These are phyloP conservation scores for Ceyx margarethae DNA, from an alignment of 2,113 vertebrate genomes.

Conservation along the genomic window DNA sequence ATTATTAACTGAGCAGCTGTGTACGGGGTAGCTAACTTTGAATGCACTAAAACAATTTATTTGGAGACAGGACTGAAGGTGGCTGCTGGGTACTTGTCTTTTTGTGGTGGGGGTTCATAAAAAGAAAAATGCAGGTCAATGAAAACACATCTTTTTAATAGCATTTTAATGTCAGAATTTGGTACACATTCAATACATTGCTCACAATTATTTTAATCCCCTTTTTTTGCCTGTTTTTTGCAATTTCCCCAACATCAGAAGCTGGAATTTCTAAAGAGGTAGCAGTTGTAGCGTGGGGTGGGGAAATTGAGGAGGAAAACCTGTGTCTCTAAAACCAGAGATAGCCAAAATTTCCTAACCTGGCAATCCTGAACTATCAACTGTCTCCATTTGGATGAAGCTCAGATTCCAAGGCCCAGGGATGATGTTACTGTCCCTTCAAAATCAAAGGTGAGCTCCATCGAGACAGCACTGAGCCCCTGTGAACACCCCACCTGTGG, in stretches of 20 bases:
- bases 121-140: not conserved
- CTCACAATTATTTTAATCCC: not conserved
- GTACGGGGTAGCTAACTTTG: slow-evolving; percentile 78
- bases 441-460: not conserved
- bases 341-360: not conserved
- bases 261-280: not conserved
- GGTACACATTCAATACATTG: rapidly evolving
- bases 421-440: not conserved
- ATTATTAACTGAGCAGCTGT: slow-evolving; percentile 81
- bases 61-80: not conserved
- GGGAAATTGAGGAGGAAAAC: not conserved
- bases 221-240: not conserved
- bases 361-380: not conserved
- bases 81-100: not conserved
- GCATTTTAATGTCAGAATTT: not conserved
- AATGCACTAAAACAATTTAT: slow-evolving; percentile 57
- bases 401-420: rapidly evolving
- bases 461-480: not conserved
- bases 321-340: not conserved
- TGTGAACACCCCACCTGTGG: rapidly evolving
- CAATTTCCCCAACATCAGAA: not conserved
- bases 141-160: not conserved
- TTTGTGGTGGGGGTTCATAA: not conserved
- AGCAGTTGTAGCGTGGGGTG: not conserved
- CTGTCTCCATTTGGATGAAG: not conserved